These are phyloP conservation scores for Eudasyphora cyanicolor DNA, from an alignment of 2,888 invertebrate species.

Conservation along the genomic window DNA sequence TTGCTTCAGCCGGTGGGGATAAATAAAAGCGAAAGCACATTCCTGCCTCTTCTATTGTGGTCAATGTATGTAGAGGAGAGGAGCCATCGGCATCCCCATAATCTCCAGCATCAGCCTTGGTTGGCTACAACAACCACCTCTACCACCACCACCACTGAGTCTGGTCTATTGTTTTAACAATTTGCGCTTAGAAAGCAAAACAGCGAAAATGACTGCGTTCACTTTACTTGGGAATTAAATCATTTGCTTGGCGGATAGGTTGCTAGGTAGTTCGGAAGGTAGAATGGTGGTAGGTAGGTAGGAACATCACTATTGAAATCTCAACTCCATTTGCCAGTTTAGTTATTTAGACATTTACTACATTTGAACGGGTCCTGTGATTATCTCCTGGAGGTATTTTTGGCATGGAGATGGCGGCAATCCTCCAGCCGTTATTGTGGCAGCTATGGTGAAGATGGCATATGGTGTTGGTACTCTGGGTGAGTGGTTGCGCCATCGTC, in stretches of 20 bases:
- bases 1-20: conserved; percentile 41
- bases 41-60: conserved; percentile 37
- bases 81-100: not conserved
- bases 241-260: conserved; percentile 55
- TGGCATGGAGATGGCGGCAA: conserved; percentile 9
- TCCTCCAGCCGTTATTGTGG: not conserved
- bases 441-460: conserved; percentile 15
- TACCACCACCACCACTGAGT: not conserved
- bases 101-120: not conserved
- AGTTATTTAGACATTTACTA: conserved; percentile 54
- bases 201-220: not conserved
- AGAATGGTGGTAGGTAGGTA: too few relatives aligned
- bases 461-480: conserved; percentile 39
- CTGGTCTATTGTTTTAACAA: conserved; percentile 47
- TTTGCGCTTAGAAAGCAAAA: conserved; percentile 39
- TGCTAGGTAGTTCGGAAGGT: too few relatives aligned
- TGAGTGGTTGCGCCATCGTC: conserved; percentile 21
- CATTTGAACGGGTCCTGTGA: conserved; percentile 11
- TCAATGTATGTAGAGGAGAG: not conserved
- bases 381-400: conserved; percentile 23
- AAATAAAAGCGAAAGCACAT: conserved; percentile 64
- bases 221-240: conserved; percentile 48
- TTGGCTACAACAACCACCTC: not conserved
- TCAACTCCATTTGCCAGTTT: conserved; percentile 44
- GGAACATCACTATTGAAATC: conserved; percentile 42